phyloP scores from a whole-genome alignment of 2,797 vertebrate genomes.

The Threskiornis aethiopicus region DNA sequence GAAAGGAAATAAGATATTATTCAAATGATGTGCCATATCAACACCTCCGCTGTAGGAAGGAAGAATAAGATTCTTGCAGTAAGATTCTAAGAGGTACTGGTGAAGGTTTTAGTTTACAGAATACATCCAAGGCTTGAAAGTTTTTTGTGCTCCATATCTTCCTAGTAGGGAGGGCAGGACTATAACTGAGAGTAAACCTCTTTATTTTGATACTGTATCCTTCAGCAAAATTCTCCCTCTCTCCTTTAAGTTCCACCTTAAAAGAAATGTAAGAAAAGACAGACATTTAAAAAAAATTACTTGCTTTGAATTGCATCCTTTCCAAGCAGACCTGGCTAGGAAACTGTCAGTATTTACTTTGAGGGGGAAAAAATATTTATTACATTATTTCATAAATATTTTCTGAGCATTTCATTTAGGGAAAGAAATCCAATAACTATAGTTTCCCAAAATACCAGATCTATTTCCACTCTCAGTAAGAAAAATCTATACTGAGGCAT shows the following conservation, averaged over 20 bases:
- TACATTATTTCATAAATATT: neutral
- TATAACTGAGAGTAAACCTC: neutral
- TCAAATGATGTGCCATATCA: neutral
- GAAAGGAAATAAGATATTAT: neutral
- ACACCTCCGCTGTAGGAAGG: neutral
- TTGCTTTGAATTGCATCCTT: neutral
- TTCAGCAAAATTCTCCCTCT: neutral
- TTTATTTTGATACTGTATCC: neutral
- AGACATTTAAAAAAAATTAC: neutral
- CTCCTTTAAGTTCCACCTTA: neutral
- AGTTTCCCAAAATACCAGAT: neutral
- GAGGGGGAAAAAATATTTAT: neutral
- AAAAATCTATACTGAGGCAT: neutral
- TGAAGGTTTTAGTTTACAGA: slow-evolving; percentile 8
- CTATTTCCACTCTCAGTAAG: neutral
- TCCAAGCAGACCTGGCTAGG: neutral
- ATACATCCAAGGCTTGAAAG: neutral
- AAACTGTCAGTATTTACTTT: neutral
- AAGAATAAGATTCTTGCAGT: neutral
- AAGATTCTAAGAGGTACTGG: neutral
- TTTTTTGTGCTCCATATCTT: neutral
- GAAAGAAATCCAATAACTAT: neutral
- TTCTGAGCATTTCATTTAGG: neutral
- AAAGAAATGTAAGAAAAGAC: neutral
- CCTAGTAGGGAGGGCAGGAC: neutral